Evolutionary conservation across 2,888 invertebrate species (phyloP).

Genomic region (Arge pagana): DNA sequence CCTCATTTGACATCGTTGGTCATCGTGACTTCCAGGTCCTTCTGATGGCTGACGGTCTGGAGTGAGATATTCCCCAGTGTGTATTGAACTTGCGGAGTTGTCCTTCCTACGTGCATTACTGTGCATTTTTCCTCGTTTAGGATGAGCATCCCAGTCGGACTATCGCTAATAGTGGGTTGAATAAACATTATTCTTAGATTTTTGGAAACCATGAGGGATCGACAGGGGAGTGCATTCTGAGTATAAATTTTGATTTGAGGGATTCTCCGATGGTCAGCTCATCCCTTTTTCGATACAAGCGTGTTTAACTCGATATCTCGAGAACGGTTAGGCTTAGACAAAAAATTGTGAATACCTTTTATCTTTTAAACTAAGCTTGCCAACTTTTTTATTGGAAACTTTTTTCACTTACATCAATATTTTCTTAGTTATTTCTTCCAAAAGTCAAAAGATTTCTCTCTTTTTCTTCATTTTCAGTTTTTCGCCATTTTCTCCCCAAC

Average conservation of each 20-base stretch:
- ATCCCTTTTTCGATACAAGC: constrained; percentile 5
- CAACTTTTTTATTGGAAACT: no score
- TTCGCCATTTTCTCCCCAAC: no score
- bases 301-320: constrained; percentile 14
- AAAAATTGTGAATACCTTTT: constrained; percentile 15
- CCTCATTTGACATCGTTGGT: constrained; percentile 15
- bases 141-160: constrained; percentile 9
- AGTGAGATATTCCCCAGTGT: not conserved
- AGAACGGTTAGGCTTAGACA: not conserved
- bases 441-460: no score
- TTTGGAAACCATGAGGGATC: not conserved
- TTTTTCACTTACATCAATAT: no score
- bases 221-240: constrained; percentile 9
- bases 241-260: constrained; percentile 3
- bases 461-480: no score
- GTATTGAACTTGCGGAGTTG: constrained; percentile 4
- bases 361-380: constrained; percentile 10
- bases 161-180: no score
- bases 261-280: not conserved
- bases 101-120: constrained; percentile 13
- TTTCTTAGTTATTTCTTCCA: no score
- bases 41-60: constrained; percentile 9
- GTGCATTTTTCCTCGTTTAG: constrained; percentile 10
- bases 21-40: constrained; percentile 12
- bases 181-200: no score